Percentiles rank a stretch among this genome's conserved stretches.
These are phyloP conservation scores for Ormyrus pomaceus DNA, from an alignment of 2,888 invertebrate species.

Conservation along the genomic window DNA sequence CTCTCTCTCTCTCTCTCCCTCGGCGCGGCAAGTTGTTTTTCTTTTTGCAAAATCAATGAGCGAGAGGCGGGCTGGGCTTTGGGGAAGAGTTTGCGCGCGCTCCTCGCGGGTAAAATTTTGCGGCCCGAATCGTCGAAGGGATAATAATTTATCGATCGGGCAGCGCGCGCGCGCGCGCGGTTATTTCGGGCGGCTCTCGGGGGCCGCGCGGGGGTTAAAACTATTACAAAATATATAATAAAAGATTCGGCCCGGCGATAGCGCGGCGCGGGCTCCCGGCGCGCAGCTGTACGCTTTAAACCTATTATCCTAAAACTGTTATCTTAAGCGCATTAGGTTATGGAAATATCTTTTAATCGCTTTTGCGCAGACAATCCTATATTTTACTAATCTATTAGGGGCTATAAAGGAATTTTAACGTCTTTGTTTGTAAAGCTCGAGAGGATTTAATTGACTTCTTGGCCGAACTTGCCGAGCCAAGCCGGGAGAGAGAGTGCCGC, in stretches of 20 bases:
- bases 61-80: not conserved
- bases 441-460: slow-evolving; percentile 41
- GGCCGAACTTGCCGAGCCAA: not conserved
- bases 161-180: not conserved
- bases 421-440: slow-evolving; percentile 41
- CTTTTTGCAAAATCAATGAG: slow-evolving; percentile 34
- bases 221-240: slow-evolving; percentile 38
- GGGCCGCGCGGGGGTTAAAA: not conserved
- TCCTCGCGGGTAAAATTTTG: slow-evolving; percentile 34
- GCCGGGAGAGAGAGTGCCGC: not conserved
- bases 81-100: not conserved
- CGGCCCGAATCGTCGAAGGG: slow-evolving; percentile 1
- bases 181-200: slow-evolving; percentile 6
- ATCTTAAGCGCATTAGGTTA: slow-evolving; percentile 54
- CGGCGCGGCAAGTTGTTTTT: not conserved
- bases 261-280: not conserved
- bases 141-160: slow-evolving; percentile 37
- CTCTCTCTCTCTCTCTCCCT: not conserved
- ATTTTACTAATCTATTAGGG: slow-evolving; percentile 44
- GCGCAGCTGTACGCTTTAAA: slow-evolving; percentile 1
- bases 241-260: slow-evolving; percentile 32
- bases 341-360: slow-evolving; percentile 54
- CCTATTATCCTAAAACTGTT: slow-evolving; percentile 49
- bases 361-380: slow-evolving; percentile 45
- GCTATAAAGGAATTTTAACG: slow-evolving; percentile 28